These are phyloP conservation scores for Acropora tenuis DNA, from an alignment of 64 coral and sea anemone genomes.

Conservation along the genomic window DNA sequence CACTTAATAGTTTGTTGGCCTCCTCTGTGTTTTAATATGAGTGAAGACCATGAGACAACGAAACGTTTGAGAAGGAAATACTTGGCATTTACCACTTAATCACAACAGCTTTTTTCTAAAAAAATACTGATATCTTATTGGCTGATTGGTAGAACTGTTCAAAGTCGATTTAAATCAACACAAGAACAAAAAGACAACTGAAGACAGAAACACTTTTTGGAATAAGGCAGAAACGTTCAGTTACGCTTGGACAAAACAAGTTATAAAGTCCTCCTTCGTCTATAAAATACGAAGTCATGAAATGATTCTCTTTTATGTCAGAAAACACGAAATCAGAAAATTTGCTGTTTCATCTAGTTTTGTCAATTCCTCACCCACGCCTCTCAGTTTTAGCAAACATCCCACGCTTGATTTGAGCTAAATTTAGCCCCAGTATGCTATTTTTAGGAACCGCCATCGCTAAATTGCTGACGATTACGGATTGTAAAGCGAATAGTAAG, in stretches of 20 bases:
- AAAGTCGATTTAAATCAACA: no score
- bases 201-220: neutral
- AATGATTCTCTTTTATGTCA: no score
- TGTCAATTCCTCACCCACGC: neutral
- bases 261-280: neutral
- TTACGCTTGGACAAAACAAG: neutral
- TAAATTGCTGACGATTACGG: neutral
- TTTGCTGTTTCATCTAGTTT: neutral
- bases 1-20: no score
- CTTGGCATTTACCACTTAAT: neutral
- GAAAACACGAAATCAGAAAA: neutral
- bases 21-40: no score
- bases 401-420: neutral
- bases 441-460: neutral
- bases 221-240: no score
- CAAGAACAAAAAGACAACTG: no score
- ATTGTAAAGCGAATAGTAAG: neutral
- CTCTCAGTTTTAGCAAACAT: neutral
- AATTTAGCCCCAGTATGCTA: neutral
- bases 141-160: slow-evolving; percentile 7
- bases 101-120: neutral
- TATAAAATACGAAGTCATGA: neutral
- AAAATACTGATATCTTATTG: slow-evolving; percentile 13
- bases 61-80: neutral
- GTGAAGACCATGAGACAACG: no score